Evolutionary conservation across 2,888 invertebrate genomes (phyloP).

Genomic region (Nemapogon koenigi): DNA sequence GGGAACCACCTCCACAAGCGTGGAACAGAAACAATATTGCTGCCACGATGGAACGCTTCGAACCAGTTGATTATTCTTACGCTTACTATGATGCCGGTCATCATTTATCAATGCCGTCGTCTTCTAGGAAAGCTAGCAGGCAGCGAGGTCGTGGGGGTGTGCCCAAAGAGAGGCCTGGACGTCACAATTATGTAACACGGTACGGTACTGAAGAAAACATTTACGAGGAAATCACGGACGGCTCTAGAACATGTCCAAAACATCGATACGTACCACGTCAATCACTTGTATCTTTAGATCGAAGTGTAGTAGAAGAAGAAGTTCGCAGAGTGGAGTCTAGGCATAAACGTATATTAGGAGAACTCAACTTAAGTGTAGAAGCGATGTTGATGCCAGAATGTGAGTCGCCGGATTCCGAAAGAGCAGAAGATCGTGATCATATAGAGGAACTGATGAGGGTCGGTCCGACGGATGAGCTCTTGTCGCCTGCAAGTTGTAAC

Average conservation of each 20-base stretch:
- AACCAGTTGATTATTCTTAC: conserved; percentile 80
- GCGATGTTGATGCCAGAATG: conserved; percentile 89
- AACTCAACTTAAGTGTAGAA: conserved; percentile 86
- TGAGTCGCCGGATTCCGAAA: conserved; percentile 69
- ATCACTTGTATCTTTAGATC: conserved; percentile 71
- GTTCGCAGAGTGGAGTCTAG: conserved; percentile 82
- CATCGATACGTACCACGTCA: conserved; percentile 58
- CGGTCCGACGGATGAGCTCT: conserved; percentile 74
- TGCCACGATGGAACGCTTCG: conserved; percentile 70
- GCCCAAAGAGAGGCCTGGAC: conserved; percentile 47
- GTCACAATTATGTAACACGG: conserved; percentile 77
- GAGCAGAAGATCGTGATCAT: conserved; percentile 68
- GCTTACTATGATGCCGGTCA: conserved; percentile 81
- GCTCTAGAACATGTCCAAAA: conserved; percentile 58
- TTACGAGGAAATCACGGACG: conserved; percentile 80
- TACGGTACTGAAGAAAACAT: conserved; percentile 88
- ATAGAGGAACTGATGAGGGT: conserved; percentile 71
- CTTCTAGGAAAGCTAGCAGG: conserved; percentile 49
- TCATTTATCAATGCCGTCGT: conserved; percentile 70
- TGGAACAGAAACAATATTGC: conserved; percentile 71
- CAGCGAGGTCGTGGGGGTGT: conserved; percentile 50
- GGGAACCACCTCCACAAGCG: conserved; percentile 50
- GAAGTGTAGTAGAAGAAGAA: conserved; percentile 82
- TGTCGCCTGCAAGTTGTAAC: conserved; percentile 72
- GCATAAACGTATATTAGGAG: conserved; percentile 83